Evolutionary conservation across 2,113 vertebrate genomes (phyloP).

Genomic region (Microtus ochrogaster): DNA sequence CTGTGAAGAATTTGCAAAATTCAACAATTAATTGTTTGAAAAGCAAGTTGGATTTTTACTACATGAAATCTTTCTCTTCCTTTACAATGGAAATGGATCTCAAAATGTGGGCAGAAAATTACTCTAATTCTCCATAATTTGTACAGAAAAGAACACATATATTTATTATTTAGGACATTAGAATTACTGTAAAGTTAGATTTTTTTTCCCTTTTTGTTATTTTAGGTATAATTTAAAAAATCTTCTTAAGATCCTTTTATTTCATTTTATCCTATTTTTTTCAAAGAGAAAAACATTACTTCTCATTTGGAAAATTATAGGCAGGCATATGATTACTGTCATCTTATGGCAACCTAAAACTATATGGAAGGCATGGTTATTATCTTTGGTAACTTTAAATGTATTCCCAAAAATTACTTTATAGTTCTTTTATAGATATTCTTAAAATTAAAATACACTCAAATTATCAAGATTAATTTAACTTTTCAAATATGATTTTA

Average conservation of each 20-base stretch:
- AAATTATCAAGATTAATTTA: background rate
- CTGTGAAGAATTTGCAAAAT: background rate
- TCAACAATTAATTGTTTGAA: background rate
- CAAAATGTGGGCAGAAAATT: background rate
- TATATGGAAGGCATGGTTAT: background rate
- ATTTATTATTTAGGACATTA: background rate
- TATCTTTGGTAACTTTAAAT: background rate
- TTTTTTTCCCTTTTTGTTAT: background rate
- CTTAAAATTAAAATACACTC: background rate
- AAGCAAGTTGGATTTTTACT: background rate
- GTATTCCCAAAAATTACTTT: background rate
- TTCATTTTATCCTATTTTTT: constrained; percentile 7
- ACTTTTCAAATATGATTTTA: background rate
- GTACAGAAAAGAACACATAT: background rate
- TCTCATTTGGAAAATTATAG: background rate
- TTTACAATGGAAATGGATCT: background rate
- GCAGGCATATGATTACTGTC: background rate
- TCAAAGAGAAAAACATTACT: background rate
- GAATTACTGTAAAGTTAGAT: background rate
- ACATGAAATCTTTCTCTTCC: background rate
- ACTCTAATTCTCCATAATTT: background rate
- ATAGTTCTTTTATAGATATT: background rate
- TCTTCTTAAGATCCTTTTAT: background rate
- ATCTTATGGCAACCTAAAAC: background rate
- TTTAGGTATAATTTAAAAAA: background rate